Evolutionary conservation across 2,888 invertebrate genomes (phyloP).

Genomic region (Holacanthella duospinosa): DNA sequence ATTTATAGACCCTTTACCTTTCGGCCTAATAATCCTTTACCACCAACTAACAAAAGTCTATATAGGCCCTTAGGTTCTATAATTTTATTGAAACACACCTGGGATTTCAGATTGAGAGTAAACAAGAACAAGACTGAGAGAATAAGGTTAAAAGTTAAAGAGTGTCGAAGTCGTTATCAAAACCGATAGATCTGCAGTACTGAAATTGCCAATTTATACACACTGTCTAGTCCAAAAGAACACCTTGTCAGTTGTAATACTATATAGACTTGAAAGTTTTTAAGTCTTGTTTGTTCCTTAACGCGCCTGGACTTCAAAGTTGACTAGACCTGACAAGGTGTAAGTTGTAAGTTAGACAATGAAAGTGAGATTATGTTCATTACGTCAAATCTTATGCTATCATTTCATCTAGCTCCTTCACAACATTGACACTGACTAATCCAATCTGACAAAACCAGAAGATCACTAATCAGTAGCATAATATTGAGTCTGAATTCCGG

Average conservation of each 20-base stretch:
- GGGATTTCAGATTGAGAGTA: too few species aligned
- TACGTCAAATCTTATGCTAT: too few species aligned
- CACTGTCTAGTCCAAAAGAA: too few species aligned
- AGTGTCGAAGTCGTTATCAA: too few species aligned
- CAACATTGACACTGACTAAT: background rate
- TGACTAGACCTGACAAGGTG: background rate
- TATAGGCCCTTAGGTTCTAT: background rate
- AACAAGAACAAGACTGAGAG: too few species aligned
- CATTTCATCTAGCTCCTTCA: background rate
- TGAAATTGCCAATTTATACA: too few species aligned
- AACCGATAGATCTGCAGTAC: too few species aligned
- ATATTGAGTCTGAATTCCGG: background rate
- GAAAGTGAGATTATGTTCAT: too few species aligned
- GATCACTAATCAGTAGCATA: background rate
- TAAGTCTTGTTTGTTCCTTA: background rate
- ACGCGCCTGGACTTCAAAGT: background rate
- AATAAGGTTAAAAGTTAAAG: too few species aligned
- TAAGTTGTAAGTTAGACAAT: background rate
- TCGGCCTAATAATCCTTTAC: background rate
- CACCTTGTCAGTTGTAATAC: too few species aligned
- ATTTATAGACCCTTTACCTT: background rate
- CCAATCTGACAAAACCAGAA: background rate
- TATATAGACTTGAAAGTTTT: too few species aligned
- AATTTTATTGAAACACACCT: background rate
- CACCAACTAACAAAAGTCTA: background rate